These are phyloP conservation scores for Trichomycterus rosablanca DNA, from an alignment of 2,113 vertebrate genomes.

Conservation along the genomic window DNA sequence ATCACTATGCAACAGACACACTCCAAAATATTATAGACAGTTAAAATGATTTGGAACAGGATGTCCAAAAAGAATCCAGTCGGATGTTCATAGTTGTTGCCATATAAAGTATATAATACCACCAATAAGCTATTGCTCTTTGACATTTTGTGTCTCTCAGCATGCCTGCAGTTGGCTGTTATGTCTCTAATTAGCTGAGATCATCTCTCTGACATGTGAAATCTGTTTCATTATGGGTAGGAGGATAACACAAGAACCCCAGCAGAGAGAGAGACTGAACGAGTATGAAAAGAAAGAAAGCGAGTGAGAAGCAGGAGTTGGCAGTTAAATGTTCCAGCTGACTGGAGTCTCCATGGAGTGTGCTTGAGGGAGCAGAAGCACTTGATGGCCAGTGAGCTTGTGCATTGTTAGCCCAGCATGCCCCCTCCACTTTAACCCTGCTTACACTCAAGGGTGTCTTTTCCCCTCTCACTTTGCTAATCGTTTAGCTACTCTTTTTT, in stretches of 20 bases:
- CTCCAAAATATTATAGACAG: too few species aligned
- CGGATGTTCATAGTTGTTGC: too few species aligned
- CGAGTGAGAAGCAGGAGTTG: constrained; percentile 25
- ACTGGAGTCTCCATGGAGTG: constrained; percentile 48
- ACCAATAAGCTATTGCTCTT: constrained; percentile 5
- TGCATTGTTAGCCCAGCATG: constrained; percentile 19
- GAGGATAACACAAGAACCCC: constrained; percentile 35
- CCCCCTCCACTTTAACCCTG: constrained; percentile 39
- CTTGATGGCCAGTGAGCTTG: constrained; percentile 19
- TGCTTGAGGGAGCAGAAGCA: constrained; percentile 28
- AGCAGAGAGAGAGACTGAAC: constrained; percentile 11
- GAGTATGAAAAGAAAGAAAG: constrained; percentile 6
- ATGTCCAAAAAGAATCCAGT: too few species aligned
- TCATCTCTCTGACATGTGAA: constrained; percentile 44
- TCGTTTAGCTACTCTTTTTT: constrained; percentile 44
- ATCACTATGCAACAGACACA: too few species aligned
- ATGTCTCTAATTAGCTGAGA: constrained; percentile 44
- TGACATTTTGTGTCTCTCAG: constrained; percentile 18
- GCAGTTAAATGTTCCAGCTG: constrained; percentile 42
- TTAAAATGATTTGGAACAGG: too few species aligned
- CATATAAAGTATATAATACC: too few species aligned
- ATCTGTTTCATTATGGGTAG: constrained; percentile 44
- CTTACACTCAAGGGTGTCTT: constrained; percentile 31
- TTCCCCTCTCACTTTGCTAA: constrained; percentile 34
- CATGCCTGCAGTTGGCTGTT: constrained; percentile 44